Percentiles rank a stretch among this genome's conserved stretches.
phyloP scores from a whole-genome alignment of 2,888 invertebrate species.

The Luperina nickerlii region DNA sequence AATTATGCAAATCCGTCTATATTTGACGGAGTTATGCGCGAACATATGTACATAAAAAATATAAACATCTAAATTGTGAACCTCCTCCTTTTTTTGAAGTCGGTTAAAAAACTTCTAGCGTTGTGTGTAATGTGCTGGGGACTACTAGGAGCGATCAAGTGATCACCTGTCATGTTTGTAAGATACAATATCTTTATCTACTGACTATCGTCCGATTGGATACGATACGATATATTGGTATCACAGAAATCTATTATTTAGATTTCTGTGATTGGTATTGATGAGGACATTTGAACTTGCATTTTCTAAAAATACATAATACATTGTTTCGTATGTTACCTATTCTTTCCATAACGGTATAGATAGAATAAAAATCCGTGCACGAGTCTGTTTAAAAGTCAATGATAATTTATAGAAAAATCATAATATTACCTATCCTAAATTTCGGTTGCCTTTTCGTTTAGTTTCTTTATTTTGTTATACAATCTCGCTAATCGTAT shows the following conservation, averaged over 20 bases:
- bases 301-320: neutral
- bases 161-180: slow-evolving; percentile 4
- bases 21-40: no score
- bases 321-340: neutral
- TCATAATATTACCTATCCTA: neutral
- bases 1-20: no score
- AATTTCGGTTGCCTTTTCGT: neutral
- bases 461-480: neutral
- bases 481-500: neutral
- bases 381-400: neutral
- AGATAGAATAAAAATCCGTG: neutral
- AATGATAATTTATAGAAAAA: neutral
- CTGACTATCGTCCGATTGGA: neutral
- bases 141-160: neutral
- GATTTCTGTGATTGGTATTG: neutral
- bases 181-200: slow-evolving; percentile 1
- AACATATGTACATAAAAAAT: no score
- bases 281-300: neutral
- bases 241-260: neutral
- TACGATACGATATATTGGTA: neutral
- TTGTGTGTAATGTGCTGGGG: neutral
- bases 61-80: no score
- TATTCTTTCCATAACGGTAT: neutral
- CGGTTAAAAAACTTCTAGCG: neutral
- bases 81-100: no score